Evolutionary conservation across 2,113 vertebrate species (phyloP).

Genomic region (Onychostoma macrolepis): DNA sequence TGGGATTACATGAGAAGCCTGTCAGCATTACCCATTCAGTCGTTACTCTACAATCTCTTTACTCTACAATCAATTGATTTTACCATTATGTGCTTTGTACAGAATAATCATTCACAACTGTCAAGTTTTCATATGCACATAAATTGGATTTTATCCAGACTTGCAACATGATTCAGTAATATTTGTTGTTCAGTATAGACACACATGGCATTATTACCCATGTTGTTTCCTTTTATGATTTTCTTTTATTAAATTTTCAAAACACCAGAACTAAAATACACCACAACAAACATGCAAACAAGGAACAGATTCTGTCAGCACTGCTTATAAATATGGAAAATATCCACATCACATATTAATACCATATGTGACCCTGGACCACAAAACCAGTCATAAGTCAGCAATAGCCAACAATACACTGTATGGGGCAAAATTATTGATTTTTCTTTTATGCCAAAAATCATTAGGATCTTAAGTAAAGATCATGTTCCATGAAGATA

Average conservation of each 20-base stretch:
- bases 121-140: neutral
- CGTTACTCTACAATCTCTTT: neutral
- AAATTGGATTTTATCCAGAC: neutral
- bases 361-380: no score
- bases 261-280: neutral
- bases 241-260: neutral
- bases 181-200: neutral
- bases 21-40: conserved; percentile 60
- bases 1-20: conserved; percentile 55
- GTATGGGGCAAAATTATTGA: no score
- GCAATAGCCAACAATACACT: no score
- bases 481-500: no score
- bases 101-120: neutral
- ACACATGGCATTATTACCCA: neutral
- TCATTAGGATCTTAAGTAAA: no score
- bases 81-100: conserved; percentile 3
- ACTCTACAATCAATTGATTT: conserved; percentile 22
- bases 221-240: conserved; percentile 26
- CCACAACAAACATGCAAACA: neutral
- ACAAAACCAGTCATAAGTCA: no score
- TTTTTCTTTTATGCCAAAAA: no score
- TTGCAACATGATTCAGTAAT: neutral
- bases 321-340: neutral
- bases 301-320: neutral
- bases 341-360: neutral